Conservation (phyloP, 2,888 invertebrate genomes). For the Suillia variegata region DNA sequence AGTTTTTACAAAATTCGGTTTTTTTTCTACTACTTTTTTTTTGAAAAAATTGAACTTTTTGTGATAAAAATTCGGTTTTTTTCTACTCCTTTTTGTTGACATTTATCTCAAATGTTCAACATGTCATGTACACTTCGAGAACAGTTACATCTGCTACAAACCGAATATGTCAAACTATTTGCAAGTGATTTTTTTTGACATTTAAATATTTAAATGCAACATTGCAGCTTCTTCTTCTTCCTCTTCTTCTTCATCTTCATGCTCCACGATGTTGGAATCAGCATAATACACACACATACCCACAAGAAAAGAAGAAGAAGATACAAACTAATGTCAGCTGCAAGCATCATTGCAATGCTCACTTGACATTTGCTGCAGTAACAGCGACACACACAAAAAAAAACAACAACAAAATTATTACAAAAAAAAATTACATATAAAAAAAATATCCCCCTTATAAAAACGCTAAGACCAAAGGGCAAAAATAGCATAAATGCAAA, state of each 20-base stretch:
- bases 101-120: too few relatives aligned
- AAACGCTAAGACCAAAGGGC: background rate
- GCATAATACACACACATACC: background rate
- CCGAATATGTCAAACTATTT: background rate
- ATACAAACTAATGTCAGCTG: background rate
- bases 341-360: background rate
- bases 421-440: background rate
- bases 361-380: slow-evolving; percentile 4
- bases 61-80: too few relatives aligned
- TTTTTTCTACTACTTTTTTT: too few relatives aligned
- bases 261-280: too few relatives aligned
- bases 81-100: too few relatives aligned
- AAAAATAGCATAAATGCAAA: background rate
- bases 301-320: background rate
- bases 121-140: too few relatives aligned
- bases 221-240: too few relatives aligned
- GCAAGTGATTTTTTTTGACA: background rate
- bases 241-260: too few relatives aligned
- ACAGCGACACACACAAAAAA: background rate
- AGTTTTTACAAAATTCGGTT: too few relatives aligned
- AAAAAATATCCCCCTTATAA: too few relatives aligned
- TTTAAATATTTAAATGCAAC: background rate
- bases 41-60: too few relatives aligned
- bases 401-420: background rate
- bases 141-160: background rate